Evolutionary conservation across 2,113 vertebrate genomes (phyloP).

Genomic region (Vidua macroura): DNA sequence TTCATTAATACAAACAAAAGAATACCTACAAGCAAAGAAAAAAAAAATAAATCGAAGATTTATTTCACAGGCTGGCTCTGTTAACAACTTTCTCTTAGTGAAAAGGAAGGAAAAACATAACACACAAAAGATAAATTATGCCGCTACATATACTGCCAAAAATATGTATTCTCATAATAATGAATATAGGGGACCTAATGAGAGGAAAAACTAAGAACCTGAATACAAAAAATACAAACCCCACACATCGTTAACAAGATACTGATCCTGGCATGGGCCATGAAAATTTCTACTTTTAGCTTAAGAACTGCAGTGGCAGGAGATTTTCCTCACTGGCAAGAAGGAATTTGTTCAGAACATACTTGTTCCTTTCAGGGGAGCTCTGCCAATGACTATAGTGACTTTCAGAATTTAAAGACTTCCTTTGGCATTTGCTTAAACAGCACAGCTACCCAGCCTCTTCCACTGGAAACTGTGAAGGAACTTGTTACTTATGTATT

Average conservation of each 20-base stretch:
- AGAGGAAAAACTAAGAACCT: not conserved
- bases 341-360: not conserved
- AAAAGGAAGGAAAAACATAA: not conserved
- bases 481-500: slow-evolving; percentile 30
- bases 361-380: not conserved
- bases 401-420: slow-evolving; percentile 24
- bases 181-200: not conserved
- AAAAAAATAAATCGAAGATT: not conserved
- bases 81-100: not conserved
- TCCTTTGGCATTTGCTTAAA: slow-evolving; percentile 26
- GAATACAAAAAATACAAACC: not conserved
- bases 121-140: not conserved
- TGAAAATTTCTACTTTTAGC: not conserved
- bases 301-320: not conserved
- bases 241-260: not conserved
- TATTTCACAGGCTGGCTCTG: not conserved
- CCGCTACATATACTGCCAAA: not conserved
- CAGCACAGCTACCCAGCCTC: not conserved
- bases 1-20: slow-evolving; percentile 44
- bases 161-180: not conserved
- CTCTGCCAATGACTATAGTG: not conserved
- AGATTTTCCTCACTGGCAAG: not conserved
- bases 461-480: slow-evolving; percentile 14
- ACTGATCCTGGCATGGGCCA: not conserved
- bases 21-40: not conserved